A percentile compares a stretch with the other conserved stretches of the same genome.
phyloP scores from a whole-genome alignment of 2,888 invertebrate genomes.

The Trimorus sp. region DNA sequence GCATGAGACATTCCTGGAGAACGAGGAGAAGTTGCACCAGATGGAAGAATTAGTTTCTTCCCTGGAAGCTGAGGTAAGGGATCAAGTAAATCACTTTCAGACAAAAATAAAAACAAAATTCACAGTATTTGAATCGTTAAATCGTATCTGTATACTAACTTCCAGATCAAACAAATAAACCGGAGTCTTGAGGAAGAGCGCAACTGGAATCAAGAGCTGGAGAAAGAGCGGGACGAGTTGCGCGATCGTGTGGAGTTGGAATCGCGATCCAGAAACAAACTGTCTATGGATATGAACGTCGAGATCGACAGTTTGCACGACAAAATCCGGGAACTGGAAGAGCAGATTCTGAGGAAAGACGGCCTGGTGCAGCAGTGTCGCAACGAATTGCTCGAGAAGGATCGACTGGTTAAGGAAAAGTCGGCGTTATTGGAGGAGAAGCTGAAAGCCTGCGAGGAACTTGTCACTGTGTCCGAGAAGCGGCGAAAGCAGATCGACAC shows the following conservation, averaged over 20 bases:
- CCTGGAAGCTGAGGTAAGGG: slow-evolving; percentile 41
- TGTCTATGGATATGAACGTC: slow-evolving; percentile 70
- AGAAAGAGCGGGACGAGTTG: slow-evolving; percentile 76
- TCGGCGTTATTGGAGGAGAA: slow-evolving; percentile 75
- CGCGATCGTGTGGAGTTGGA: slow-evolving; percentile 75
- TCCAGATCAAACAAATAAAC: slow-evolving; percentile 76
- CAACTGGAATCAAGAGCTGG: slow-evolving; percentile 77
- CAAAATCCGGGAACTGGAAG: slow-evolving; percentile 75
- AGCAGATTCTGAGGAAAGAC: slow-evolving; percentile 78
- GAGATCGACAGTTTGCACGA: slow-evolving; percentile 74
- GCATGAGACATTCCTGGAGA: slow-evolving; percentile 76
- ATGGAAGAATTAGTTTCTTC: slow-evolving; percentile 30
- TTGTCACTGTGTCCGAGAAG: slow-evolving; percentile 78
- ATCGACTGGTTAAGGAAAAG: slow-evolving; percentile 76
- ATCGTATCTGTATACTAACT: background rate
- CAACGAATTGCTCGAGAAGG: slow-evolving; percentile 76
- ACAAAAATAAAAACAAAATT: no score
- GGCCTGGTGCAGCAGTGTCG: slow-evolving; percentile 74
- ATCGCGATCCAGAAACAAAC: slow-evolving; percentile 72
- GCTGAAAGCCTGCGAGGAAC: slow-evolving; percentile 74
- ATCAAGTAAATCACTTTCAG: no score
- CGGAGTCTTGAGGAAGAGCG: slow-evolving; percentile 77
- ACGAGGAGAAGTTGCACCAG: slow-evolving; percentile 77
- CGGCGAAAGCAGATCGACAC: slow-evolving; percentile 82
- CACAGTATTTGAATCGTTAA: no score